These are phyloP conservation scores for Chinchilla lanigera DNA, from an alignment of 2,113 vertebrate genomes.

Conservation along the genomic window DNA sequence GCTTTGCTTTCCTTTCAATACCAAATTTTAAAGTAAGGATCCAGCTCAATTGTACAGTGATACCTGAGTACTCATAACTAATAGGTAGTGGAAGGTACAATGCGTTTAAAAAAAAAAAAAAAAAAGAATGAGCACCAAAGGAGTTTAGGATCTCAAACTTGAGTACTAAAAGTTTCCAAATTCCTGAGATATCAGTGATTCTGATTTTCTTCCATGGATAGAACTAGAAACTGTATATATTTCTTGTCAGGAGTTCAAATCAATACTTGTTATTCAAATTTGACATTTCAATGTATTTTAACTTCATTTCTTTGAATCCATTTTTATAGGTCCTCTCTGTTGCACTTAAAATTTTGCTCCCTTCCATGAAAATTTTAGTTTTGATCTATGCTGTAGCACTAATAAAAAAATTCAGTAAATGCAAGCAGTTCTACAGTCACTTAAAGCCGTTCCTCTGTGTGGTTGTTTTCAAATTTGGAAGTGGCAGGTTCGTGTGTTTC, in stretches of 20 bases:
- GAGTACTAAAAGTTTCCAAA: background rate
- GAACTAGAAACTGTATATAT: background rate
- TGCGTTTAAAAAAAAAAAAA: background rate
- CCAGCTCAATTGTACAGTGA: background rate
- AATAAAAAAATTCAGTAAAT: background rate
- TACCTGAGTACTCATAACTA: background rate
- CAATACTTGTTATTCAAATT: background rate
- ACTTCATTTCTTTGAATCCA: background rate
- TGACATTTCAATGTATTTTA: constrained; percentile 28
- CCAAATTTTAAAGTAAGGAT: constrained; percentile 14
- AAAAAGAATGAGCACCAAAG: background rate
- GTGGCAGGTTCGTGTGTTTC: background rate
- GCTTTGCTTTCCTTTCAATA: background rate
- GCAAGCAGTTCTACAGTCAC: background rate
- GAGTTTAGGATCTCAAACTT: background rate
- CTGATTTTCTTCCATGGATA: background rate
- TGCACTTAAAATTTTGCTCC: background rate
- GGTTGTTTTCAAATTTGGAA: background rate
- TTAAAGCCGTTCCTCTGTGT: background rate
- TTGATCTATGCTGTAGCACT: background rate
- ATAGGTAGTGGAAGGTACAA: background rate
- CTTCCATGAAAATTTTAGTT: background rate
- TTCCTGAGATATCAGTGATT: background rate
- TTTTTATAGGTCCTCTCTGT: background rate
- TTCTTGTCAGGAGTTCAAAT: background rate